Evolutionary conservation across 2,888 invertebrate genomes (phyloP).

Genomic region (Amphimallon solstitiale): DNA sequence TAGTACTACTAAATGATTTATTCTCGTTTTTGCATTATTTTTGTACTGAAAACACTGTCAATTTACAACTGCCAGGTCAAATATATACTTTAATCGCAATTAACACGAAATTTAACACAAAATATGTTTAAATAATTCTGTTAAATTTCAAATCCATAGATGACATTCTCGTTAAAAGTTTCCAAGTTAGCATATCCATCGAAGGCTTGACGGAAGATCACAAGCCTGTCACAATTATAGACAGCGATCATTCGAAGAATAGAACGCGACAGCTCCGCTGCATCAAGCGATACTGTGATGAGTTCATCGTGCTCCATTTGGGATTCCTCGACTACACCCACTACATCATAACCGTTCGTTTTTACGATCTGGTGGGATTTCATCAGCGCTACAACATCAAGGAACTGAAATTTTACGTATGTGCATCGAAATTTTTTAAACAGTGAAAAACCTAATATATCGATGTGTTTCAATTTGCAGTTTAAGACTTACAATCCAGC

Average conservation of each 20-base stretch:
- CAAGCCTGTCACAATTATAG: constrained; percentile 73
- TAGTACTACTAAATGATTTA: too few relatives aligned
- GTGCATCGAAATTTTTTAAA: constrained; percentile 57
- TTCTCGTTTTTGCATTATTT: too few relatives aligned
- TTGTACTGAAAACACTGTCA: too few relatives aligned
- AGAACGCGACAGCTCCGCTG: constrained; percentile 88
- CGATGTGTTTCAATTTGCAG: constrained; percentile 67
- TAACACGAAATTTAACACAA: too few relatives aligned
- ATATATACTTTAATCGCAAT: too few relatives aligned
- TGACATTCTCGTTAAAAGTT: constrained; percentile 90
- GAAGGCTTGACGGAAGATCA: constrained; percentile 83
- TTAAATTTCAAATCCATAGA: constrained; percentile 73
- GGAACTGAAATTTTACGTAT: constrained; percentile 86
- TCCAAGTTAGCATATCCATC: constrained; percentile 85
- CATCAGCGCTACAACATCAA: constrained; percentile 86
- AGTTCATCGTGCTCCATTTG: constrained; percentile 88
- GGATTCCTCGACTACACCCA: constrained; percentile 89
- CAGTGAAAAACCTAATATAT: constrained; percentile 35
- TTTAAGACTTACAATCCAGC: constrained; percentile 96
- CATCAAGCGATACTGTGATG: constrained; percentile 83
- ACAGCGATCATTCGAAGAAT: constrained; percentile 75
- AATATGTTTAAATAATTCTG: too few relatives aligned
- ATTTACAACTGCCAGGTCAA: too few relatives aligned
- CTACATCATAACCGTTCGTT: constrained; percentile 85
- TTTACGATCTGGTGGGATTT: constrained; percentile 86